Percentiles rank a stretch among this genome's conserved stretches.
phyloP scores from a whole-genome alignment of 2,797 vertebrate genomes.

The Eulemur coronatus region DNA sequence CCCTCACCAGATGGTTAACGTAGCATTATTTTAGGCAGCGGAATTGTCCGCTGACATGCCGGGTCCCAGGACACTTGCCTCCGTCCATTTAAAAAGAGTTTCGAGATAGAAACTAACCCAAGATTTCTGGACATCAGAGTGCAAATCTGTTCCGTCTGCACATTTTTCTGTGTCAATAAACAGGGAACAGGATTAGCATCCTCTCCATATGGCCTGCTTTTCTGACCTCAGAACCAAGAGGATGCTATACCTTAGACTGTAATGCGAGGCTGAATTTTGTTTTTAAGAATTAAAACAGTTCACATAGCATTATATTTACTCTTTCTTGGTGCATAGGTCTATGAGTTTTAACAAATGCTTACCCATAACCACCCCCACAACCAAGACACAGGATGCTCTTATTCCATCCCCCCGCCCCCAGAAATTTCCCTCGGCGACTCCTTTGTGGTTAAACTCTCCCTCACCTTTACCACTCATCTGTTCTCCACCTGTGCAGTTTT shows the following conservation, averaged over 20 bases:
- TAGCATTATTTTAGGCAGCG: not conserved
- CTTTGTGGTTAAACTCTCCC: not conserved
- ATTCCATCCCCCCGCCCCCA: not conserved
- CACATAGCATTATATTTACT: not conserved
- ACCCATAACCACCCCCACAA: not conserved
- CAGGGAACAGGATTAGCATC: not conserved
- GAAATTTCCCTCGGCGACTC: not conserved
- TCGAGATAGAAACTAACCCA: not conserved
- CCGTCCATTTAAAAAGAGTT: not conserved
- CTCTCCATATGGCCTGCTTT: slow-evolving; percentile 32
- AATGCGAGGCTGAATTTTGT: not conserved
- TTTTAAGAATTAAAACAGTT: not conserved
- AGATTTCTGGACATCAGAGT: not conserved
- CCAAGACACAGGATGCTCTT: not conserved
- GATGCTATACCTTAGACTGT: not conserved
- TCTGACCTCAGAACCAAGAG: not conserved
- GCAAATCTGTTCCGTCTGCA: slow-evolving; percentile 20
- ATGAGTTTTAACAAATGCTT: not conserved
- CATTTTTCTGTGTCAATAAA: slow-evolving; percentile 51
- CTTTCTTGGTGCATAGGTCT: not conserved
- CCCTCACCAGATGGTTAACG: not conserved
- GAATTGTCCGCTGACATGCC: not conserved
- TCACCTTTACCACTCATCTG: not conserved
- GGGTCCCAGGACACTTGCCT: not conserved
- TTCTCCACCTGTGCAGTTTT: not conserved